Evolutionary conservation across 2,797 vertebrate genomes (phyloP).

Genomic region (Ctenopoma kingsleyae): DNA sequence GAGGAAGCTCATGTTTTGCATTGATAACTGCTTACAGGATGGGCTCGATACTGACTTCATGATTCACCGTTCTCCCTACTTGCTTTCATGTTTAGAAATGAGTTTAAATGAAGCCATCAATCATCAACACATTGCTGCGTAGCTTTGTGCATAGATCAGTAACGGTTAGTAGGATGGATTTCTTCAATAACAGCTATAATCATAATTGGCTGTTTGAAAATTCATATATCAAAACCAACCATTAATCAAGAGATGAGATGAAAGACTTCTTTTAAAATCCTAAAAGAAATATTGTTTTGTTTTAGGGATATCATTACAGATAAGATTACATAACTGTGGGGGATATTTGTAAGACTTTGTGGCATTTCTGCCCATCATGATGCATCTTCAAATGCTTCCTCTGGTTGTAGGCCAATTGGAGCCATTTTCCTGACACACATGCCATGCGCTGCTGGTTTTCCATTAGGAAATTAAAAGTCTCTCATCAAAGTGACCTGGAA

Average conservation of each 20-base stretch:
- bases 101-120: slow-evolving; percentile 63
- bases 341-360: slow-evolving; percentile 22
- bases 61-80: slow-evolving; percentile 24
- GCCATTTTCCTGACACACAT: slow-evolving; percentile 18
- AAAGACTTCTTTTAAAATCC: slow-evolving; percentile 9
- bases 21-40: slow-evolving; percentile 48
- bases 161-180: slow-evolving; percentile 33
- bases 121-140: slow-evolving; percentile 47
- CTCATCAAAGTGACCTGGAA: slow-evolving; percentile 63
- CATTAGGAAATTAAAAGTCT: slow-evolving; percentile 83
- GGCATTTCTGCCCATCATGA: slow-evolving; percentile 8
- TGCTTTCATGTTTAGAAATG: slow-evolving; percentile 54
- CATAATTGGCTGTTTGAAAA: slow-evolving; percentile 31
- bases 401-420: slow-evolving; percentile 18
- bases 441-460: slow-evolving; percentile 42
- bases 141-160: slow-evolving; percentile 50
- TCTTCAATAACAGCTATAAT: slow-evolving; percentile 38
- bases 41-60: slow-evolving; percentile 30
- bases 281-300: background rate
- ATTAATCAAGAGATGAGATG: slow-evolving; percentile 17
- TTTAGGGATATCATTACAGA: background rate
- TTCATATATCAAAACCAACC: slow-evolving; percentile 34
- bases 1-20: slow-evolving; percentile 57
- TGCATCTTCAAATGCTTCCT: background rate
- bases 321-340: slow-evolving; percentile 21